These are phyloP conservation scores for Campylorhamphus procurvoides DNA, from an alignment of 2,113 vertebrate species.

Conservation along the genomic window DNA sequence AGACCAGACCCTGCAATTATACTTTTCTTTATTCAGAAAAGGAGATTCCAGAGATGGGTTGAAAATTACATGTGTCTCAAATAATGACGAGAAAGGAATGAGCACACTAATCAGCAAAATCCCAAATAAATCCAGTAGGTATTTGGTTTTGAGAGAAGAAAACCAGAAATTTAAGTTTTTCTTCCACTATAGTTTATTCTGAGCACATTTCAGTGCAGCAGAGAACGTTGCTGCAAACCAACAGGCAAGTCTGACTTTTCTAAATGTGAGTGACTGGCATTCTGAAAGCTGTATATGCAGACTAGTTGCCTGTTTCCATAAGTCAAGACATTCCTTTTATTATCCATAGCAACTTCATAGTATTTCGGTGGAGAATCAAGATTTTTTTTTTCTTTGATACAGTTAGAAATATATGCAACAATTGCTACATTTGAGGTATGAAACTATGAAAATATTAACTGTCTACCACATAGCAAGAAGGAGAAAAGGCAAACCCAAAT, in stretches of 20 bases:
- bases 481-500: background rate
- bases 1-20: background rate
- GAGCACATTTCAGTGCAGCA: constrained; percentile 56
- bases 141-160: background rate
- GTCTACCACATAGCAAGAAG: background rate
- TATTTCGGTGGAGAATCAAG: background rate
- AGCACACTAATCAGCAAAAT: background rate
- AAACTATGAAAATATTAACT: background rate
- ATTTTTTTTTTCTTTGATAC: background rate
- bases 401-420: background rate
- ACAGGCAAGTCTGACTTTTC: background rate
- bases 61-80: background rate
- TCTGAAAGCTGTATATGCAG: background rate
- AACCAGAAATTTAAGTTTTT: background rate
- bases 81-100: background rate
- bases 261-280: constrained; percentile 30
- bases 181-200: constrained; percentile 24
- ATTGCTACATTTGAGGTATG: background rate
- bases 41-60: background rate
- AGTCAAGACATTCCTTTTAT: background rate
- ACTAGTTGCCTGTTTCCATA: background rate
- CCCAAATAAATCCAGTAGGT: background rate
- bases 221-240: background rate
- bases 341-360: background rate
- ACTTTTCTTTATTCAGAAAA: background rate